Percentiles rank a stretch among this genome's conserved stretches.
Evolutionary conservation across 2,113 vertebrate genomes (phyloP).

Genomic region (Thryonomys swinderianus): DNA sequence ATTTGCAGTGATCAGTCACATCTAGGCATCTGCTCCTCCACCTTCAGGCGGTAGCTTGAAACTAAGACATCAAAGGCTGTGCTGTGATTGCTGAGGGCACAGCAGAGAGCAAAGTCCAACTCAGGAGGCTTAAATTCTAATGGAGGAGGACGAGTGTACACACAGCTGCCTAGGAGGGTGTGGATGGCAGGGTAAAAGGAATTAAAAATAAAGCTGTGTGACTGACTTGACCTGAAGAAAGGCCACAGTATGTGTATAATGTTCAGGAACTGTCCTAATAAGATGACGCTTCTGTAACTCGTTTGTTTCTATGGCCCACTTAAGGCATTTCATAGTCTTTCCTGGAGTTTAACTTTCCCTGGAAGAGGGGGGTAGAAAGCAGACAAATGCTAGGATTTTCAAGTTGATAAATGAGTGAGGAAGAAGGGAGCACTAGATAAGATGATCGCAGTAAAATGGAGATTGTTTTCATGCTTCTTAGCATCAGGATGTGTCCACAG

Average conservation of each 20-base stretch:
- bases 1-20: not conserved
- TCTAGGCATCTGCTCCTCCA: not conserved
- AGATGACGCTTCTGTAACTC: not conserved
- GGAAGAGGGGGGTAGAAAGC: not conserved
- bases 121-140: not conserved
- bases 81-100: not conserved
- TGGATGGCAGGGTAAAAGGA: not conserved
- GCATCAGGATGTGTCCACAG: not conserved
- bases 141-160: not conserved
- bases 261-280: not conserved
- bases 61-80: not conserved
- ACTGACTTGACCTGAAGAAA: not conserved
- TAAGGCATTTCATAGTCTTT: slow-evolving; percentile 22
- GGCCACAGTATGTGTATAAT: not conserved
- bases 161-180: not conserved
- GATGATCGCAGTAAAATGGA: not conserved
- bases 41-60: not conserved
- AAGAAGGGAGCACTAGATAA: not conserved
- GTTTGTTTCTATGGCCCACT: not conserved
- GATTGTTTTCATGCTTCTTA: not conserved
- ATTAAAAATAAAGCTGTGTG: not conserved
- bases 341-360: not conserved
- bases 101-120: not conserved
- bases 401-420: not conserved
- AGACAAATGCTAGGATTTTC: not conserved